These are phyloP conservation scores for Protaetia brevitarsis DNA, from an alignment of 1,140 invertebrate species.

Conservation along the genomic window DNA sequence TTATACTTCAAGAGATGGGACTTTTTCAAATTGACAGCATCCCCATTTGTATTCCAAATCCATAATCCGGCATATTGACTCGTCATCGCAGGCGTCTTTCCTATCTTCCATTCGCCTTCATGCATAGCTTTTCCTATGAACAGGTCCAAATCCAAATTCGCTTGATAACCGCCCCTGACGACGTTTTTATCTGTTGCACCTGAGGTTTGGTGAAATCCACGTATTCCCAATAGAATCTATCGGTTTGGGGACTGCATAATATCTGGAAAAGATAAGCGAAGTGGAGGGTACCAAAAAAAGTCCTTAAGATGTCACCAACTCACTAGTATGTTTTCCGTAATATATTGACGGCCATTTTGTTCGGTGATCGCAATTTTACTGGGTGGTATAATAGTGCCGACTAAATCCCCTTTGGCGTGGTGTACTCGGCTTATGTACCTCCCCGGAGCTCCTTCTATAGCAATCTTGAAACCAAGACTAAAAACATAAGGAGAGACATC, in stretches of 20 bases:
- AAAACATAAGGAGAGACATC: too few species aligned
- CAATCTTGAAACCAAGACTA: too few species aligned
- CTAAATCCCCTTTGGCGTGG: too few species aligned
- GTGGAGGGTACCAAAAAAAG: too few species aligned
- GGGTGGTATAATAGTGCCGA: too few species aligned
- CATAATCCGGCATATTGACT: not conserved
- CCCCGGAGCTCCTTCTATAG: too few species aligned
- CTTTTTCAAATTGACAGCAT: not conserved
- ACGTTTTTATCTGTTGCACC: not conserved
- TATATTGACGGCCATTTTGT: too few species aligned
- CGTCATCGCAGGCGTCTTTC: not conserved
- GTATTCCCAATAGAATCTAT: not conserved
- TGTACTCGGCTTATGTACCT: too few species aligned
- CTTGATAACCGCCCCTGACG: not conserved
- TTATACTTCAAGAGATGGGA: not conserved
- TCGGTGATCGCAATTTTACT: too few species aligned
- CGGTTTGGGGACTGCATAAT: not conserved
- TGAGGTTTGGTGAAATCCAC: not conserved
- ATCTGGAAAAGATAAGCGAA: not conserved
- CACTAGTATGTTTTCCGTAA: too few species aligned
- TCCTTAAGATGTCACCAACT: too few species aligned
- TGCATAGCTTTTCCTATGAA: not conserved
- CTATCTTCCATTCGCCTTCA: not conserved
- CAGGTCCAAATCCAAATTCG: not conserved
- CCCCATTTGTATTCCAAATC: not conserved